Conservation (phyloP, 2,797 vertebrate genomes). For the Threskiornis aethiopicus region DNA sequence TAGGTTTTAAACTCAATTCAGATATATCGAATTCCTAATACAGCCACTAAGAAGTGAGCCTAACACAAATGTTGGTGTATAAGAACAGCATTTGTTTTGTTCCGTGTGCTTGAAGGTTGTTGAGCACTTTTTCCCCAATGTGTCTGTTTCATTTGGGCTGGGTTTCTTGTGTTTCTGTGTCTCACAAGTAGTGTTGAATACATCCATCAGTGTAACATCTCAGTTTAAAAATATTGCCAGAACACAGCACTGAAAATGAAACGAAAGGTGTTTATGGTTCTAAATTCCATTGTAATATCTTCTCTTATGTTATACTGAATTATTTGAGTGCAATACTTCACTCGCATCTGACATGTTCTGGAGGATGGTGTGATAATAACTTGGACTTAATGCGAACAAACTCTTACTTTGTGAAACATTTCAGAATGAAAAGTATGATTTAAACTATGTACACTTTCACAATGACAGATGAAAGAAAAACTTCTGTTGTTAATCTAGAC, state of each 20-base stretch:
- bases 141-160: neutral
- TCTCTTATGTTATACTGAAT: neutral
- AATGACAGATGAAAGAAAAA: neutral
- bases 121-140: neutral
- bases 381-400: slow-evolving; percentile 10
- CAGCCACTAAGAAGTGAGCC: neutral
- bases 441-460: neutral
- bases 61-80: neutral
- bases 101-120: neutral
- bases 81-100: neutral
- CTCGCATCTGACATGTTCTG: neutral
- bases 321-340: neutral
- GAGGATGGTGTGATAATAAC: neutral
- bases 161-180: neutral
- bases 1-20: slow-evolving; percentile 49
- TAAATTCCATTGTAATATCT: neutral
- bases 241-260: neutral
- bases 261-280: neutral
- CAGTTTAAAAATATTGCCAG: neutral
- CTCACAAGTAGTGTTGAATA: neutral
- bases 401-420: neutral
- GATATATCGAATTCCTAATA: neutral
- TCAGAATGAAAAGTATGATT: neutral
- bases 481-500: neutral
- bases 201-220: neutral